Percentiles rank a stretch among this genome's conserved stretches.
Conservation (phyloP, 2,113 vertebrate genomes). For the Prinia subflava region DNA sequence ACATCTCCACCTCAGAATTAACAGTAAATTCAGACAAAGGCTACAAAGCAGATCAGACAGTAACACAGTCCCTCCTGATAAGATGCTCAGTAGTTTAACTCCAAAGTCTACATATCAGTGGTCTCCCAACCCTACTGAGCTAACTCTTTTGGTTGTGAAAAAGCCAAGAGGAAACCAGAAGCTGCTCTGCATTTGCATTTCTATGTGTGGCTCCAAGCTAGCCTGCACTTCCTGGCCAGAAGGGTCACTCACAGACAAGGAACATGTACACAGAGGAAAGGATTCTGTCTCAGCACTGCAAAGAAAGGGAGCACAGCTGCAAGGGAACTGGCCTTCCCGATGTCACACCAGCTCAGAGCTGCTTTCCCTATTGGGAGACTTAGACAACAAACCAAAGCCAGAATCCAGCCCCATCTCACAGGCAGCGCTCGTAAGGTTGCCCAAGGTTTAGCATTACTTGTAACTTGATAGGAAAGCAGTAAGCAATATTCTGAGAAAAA, state of each 20-base stretch:
- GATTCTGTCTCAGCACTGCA: neutral
- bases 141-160: neutral
- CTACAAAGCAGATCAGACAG: neutral
- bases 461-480: neutral
- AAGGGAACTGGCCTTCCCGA: neutral
- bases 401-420: neutral
- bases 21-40: neutral
- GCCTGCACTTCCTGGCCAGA: neutral
- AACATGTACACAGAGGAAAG: neutral
- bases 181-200: neutral
- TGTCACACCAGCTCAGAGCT: neutral
- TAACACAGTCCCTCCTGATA: neutral
- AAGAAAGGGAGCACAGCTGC: neutral
- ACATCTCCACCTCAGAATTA: neutral
- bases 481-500: neutral
- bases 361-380: neutral
- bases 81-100: neutral
- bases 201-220: neutral
- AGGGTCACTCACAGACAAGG: neutral
- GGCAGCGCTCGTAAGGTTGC: neutral
- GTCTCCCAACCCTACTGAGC: neutral
- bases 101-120: neutral
- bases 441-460: neutral
- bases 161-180: neutral
- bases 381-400: neutral